These are phyloP conservation scores for Centropus bengalensis DNA, from an alignment of 2,113 vertebrate species.

Conservation along the genomic window DNA sequence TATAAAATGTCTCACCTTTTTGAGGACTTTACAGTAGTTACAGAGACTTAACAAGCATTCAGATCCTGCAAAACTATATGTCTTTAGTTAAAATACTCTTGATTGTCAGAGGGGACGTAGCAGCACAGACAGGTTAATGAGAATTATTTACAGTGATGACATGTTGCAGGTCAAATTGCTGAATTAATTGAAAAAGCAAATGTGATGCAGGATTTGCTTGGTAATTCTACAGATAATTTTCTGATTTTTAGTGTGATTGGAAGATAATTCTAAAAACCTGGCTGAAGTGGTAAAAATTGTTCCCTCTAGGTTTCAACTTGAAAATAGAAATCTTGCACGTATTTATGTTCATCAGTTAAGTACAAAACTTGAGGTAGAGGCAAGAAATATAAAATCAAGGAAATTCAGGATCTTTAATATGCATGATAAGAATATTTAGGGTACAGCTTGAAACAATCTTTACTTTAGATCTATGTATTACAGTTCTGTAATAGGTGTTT, in stretches of 20 bases:
- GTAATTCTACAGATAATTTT: background rate
- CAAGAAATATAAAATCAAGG: background rate
- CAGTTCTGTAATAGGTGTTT: conserved; percentile 36
- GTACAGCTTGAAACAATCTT: conserved; percentile 46
- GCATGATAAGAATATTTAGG: conserved; percentile 13
- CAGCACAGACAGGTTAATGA: background rate
- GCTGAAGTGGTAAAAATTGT: background rate
- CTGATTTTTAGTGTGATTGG: background rate
- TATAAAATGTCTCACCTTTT: background rate
- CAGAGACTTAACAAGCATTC: background rate
- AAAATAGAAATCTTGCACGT: background rate
- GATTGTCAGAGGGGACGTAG: background rate
- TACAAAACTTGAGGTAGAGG: background rate
- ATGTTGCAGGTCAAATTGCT: background rate
- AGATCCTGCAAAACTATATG: background rate
- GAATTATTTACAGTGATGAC: background rate
- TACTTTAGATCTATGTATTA: background rate
- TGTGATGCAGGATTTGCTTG: background rate
- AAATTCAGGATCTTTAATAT: background rate
- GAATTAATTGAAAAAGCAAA: background rate
- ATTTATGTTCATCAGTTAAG: background rate
- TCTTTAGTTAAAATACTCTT: background rate
- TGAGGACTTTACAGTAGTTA: background rate
- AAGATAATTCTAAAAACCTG: background rate
- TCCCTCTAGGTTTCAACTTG: background rate